Evolutionary conservation across 2,797 vertebrate species (phyloP).

Genomic region (Champsocephalus gunnari): DNA sequence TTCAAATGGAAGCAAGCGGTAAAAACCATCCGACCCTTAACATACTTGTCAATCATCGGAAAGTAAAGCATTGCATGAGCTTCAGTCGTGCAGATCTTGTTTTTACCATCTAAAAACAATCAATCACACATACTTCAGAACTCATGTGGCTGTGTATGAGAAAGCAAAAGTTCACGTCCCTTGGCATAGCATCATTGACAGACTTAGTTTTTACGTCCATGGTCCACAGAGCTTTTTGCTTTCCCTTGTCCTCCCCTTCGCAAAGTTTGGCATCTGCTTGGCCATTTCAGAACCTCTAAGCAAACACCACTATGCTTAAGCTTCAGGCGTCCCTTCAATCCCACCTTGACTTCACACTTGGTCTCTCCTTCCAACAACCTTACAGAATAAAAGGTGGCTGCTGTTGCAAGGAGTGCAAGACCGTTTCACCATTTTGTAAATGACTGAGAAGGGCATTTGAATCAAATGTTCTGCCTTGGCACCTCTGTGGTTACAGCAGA

Average conservation of each 20-base stretch:
- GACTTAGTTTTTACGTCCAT: constrained; percentile 71
- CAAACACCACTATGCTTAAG: constrained; percentile 84
- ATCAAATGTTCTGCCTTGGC: constrained; percentile 74
- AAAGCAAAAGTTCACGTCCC: constrained; percentile 77
- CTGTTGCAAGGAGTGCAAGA: constrained; percentile 85
- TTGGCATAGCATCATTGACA: constrained; percentile 77
- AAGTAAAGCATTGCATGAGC: constrained; percentile 86
- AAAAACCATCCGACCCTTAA: constrained; percentile 65
- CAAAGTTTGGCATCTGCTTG: constrained; percentile 86
- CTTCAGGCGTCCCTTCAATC: constrained; percentile 73
- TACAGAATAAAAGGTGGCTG: constrained; percentile 74
- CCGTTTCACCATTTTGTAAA: constrained; percentile 70
- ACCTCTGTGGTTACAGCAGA: constrained; percentile 70
- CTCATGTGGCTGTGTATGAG: constrained; percentile 78
- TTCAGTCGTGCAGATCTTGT: constrained; percentile 78
- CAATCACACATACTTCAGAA: constrained; percentile 67
- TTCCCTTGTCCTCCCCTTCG: constrained; percentile 66
- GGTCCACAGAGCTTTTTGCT: constrained; percentile 75
- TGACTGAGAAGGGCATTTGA: constrained; percentile 69
- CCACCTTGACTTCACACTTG: constrained; percentile 73
- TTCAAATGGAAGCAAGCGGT: constrained; percentile 87
- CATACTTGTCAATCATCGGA: constrained; percentile 81
- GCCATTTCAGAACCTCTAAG: constrained; percentile 82
- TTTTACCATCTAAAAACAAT: constrained; percentile 75
- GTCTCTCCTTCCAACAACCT: constrained; percentile 84